Evolutionary conservation across 1,140 invertebrate genomes (phyloP).

Genomic region (Marisa cornuarietis): DNA sequence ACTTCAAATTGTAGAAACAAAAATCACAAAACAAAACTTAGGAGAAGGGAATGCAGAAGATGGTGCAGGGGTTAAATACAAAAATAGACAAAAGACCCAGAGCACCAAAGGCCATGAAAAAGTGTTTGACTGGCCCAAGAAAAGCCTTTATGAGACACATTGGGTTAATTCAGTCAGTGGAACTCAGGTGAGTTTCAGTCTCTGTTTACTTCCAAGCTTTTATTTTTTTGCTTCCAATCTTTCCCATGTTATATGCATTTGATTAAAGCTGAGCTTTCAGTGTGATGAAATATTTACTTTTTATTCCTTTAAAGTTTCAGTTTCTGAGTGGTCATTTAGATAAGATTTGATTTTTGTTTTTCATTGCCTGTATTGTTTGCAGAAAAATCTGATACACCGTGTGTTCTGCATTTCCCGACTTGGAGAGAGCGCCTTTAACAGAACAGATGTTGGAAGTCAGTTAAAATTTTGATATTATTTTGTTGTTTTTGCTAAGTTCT

Average conservation of each 20-base stretch:
- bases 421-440: slow-evolving; percentile 35
- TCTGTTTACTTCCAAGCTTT: neutral
- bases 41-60: too few species aligned
- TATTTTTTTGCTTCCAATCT: too few species aligned
- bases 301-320: too few species aligned
- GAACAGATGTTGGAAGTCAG: slow-evolving; percentile 54
- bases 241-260: too few species aligned
- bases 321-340: too few species aligned
- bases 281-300: neutral
- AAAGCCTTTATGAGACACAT: slow-evolving; percentile 42
- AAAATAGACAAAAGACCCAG: too few species aligned
- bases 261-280: neutral
- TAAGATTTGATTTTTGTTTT: neutral
- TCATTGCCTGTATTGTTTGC: slow-evolving; percentile 30
- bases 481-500: neutral
- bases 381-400: slow-evolving; percentile 59
- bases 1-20: too few species aligned
- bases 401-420: slow-evolving; percentile 55
- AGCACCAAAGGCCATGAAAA: slow-evolving; percentile 9
- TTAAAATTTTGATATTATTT: slow-evolving; percentile 14
- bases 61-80: too few species aligned
- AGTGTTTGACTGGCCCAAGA: slow-evolving; percentile 50
- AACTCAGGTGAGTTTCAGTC: neutral
- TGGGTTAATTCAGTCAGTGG: slow-evolving; percentile 27
- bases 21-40: too few species aligned